Percentiles rank a stretch among this genome's conserved stretches.
Evolutionary conservation across 2,113 vertebrate species (phyloP).

Genomic region (Apodemus speciosus): DNA sequence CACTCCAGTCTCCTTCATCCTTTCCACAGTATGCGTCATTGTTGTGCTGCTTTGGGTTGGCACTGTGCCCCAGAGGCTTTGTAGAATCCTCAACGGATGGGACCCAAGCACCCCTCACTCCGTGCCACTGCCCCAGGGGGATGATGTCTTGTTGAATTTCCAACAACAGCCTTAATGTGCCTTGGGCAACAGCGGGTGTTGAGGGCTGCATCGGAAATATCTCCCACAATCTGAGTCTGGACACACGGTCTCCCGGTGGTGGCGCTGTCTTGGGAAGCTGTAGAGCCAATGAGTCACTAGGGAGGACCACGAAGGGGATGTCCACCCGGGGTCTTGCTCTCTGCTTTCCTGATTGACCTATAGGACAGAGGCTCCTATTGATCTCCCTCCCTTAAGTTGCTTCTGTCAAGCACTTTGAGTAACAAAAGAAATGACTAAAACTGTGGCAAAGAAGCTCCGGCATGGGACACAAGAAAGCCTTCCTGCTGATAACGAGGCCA

Average conservation of each 20-base stretch:
- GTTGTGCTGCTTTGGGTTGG: neutral
- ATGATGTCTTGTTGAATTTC: neutral
- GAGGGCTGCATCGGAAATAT: neutral
- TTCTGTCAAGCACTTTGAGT: neutral
- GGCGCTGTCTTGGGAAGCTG: neutral
- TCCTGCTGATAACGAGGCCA: neutral
- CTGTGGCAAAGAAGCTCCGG: neutral
- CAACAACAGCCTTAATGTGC: neutral
- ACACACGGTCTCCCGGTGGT: too few relatives aligned
- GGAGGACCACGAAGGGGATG: neutral
- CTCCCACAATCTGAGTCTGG: too few relatives aligned
- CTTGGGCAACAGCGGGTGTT: neutral
- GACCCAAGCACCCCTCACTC: neutral
- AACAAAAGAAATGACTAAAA: neutral
- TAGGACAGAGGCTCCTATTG: neutral
- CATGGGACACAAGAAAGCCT: neutral
- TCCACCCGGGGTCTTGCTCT: too few relatives aligned
- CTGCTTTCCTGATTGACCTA: neutral
- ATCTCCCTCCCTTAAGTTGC: too few relatives aligned
- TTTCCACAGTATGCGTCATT: neutral
- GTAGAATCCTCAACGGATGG: neutral
- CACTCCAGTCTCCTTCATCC: neutral
- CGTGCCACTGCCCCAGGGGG: neutral
- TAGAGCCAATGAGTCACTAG: neutral
- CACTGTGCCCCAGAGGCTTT: neutral